Evolutionary conservation across 2,797 vertebrate species (phyloP), one percentile per base, ranked within the genome.

Genomic region (Kryptopterus vitreolus): DNA sequence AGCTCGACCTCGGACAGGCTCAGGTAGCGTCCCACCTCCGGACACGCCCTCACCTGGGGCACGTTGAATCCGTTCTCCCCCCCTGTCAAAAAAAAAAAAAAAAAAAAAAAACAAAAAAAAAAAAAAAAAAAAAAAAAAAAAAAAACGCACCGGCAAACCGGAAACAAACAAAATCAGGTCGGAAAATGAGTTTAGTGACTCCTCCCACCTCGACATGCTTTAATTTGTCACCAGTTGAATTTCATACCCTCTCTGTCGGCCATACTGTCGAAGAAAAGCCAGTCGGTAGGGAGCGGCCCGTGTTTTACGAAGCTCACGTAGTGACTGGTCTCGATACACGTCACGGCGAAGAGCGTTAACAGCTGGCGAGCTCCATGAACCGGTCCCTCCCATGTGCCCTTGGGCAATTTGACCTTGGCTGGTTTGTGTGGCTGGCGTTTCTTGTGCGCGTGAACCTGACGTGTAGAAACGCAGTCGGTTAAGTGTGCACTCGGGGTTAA

Each of bases 191-290:
- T n/a, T n/a, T n/a, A n/a, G n/a, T 18, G 20, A 63, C 62, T 22
- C 61, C 16, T 22, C 9, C 4, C 6, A 6, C 2, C 0, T 1
- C 8, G n/a, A 24, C n/a, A 46, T 18, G 4, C 35, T 65, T 66
- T 16, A 50, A 11, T 31, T 29, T 9, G 8, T 50, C 58, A 48
- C 46, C 15, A 11, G 22, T 43, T 9, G 11, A 75, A 46, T 29
- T 61, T 43, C 29, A 62, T 46, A 95, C 95, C 95, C 88, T 95
- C 92, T 18, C 95, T 85, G 82, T 96, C 95, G 0, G 95, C 95
- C 95, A 96, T 96, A 69, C 95, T 96, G 92, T 96, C 95, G 7
- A 95, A 96, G 78, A 96, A 95, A 52, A 95, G 91, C 95, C 95
- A 96, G 82, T 94, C 92, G 0, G 89, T 82, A 59, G 84, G 52